A percentile compares a stretch with the other conserved stretches of the same genome.
These are phyloP conservation scores for Pemphigus obesinymphae DNA, from an alignment of 1,140 invertebrate genomes.

Conservation along the genomic window DNA sequence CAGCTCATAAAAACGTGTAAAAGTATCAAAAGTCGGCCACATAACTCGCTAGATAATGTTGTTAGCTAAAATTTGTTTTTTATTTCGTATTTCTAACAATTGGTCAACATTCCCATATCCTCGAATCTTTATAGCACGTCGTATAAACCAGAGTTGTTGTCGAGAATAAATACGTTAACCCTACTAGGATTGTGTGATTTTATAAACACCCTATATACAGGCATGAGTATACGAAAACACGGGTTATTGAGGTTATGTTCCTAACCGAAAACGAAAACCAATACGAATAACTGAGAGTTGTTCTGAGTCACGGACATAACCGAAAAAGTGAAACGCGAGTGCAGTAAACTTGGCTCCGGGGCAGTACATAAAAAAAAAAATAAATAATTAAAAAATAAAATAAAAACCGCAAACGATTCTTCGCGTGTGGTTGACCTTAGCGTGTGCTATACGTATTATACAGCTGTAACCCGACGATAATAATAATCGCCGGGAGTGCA, in stretches of 20 bases:
- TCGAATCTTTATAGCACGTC: too few relatives aligned
- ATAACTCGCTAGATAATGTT: too few relatives aligned
- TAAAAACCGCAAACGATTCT: not conserved
- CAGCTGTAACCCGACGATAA: not conserved
- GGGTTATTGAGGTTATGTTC: not conserved
- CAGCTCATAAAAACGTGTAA: too few relatives aligned
- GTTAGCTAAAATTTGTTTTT: too few relatives aligned
- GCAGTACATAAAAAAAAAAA: not conserved
- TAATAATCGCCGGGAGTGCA: not conserved
- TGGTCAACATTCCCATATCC: too few relatives aligned
- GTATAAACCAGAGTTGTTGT: too few relatives aligned
- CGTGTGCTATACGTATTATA: not conserved
- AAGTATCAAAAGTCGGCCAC: too few relatives aligned
- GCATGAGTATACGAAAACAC: not conserved
- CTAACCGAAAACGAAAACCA: conserved; percentile 14
- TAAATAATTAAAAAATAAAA: not conserved
- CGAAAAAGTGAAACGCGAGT: conserved; percentile 26
- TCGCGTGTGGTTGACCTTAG: conserved; percentile 7
- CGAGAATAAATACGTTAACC: too few relatives aligned
- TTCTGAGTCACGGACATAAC: not conserved
- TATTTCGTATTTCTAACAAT: too few relatives aligned
- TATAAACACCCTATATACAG: not conserved
- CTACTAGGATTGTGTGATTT: not conserved
- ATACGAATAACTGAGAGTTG: not conserved
- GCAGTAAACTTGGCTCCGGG: not conserved